phyloP scores from a whole-genome alignment of 2,888 invertebrate genomes.

The Anorthoa munda region DNA sequence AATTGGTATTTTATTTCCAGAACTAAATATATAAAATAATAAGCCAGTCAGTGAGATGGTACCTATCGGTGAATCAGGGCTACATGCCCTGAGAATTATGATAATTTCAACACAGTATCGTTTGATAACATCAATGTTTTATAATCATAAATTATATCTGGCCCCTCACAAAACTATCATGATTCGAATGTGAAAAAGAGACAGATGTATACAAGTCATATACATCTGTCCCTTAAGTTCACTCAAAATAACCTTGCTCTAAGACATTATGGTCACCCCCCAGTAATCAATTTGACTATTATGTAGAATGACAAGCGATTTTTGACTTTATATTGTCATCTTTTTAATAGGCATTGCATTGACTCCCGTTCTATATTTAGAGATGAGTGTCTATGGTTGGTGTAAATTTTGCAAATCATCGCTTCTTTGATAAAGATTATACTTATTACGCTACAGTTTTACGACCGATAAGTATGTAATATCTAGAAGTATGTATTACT shows the following conservation, averaged over 20 bases:
- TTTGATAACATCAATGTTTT: conserved; percentile 2
- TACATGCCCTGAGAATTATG: not conserved
- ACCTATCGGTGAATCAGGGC: not conserved
- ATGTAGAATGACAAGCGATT: conserved; percentile 13
- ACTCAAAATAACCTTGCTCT: no score
- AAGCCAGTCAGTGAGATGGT: not conserved
- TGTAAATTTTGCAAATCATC: conserved; percentile 24
- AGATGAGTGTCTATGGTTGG: conserved; percentile 22
- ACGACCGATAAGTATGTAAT: not conserved
- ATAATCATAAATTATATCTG: not conserved
- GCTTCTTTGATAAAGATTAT: conserved; percentile 2
- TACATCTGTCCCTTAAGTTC: no score
- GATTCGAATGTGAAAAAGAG: no score
- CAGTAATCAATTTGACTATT: not conserved
- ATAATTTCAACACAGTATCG: not conserved
- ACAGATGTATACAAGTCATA: no score
- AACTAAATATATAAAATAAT: not conserved
- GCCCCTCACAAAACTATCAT: no score
- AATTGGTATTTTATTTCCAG: not conserved
- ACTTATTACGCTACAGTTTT: not conserved
- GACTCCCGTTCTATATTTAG: conserved; percentile 36
- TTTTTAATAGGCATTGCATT: not conserved
- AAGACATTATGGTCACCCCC: no score
- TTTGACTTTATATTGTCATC: not conserved
- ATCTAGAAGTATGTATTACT: not conserved